Evolutionary conservation across 2,113 vertebrate species (phyloP).

Genomic region (Chrysemys picta): DNA sequence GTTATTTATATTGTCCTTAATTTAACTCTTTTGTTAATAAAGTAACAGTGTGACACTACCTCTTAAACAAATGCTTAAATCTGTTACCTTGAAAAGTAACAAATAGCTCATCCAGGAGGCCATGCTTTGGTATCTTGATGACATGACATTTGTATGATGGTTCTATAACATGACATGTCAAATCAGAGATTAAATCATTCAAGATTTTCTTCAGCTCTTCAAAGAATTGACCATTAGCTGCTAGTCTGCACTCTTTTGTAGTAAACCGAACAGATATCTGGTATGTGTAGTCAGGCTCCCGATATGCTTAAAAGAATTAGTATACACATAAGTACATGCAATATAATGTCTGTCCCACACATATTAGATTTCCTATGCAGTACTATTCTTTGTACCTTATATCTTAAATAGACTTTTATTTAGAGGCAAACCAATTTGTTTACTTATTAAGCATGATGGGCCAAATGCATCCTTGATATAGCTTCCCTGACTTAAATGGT

Average conservation of each 20-base stretch:
- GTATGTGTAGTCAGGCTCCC: slow-evolving; percentile 78
- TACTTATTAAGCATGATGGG: not conserved
- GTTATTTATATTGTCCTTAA: accelerated
- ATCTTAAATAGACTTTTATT: not conserved
- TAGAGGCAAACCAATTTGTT: not conserved
- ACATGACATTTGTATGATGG: slow-evolving; percentile 71
- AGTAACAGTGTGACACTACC: not conserved
- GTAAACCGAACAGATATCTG: slow-evolving; percentile 69
- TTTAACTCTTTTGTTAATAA: not conserved
- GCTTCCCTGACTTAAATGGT: not conserved
- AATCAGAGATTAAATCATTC: slow-evolving; percentile 60
- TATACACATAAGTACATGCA: not conserved
- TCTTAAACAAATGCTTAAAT: not conserved
- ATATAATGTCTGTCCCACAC: not conserved
- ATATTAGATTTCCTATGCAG: not conserved
- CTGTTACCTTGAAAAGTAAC: slow-evolving; percentile 77
- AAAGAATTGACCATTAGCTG: slow-evolving; percentile 59
- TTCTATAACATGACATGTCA: slow-evolving; percentile 64
- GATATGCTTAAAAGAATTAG: slow-evolving; percentile 65
- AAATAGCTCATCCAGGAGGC: slow-evolving; percentile 72
- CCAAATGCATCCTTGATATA: accelerated
- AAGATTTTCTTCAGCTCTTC: slow-evolving; percentile 58
- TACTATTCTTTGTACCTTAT: not conserved
- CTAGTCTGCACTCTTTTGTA: slow-evolving; percentile 53
- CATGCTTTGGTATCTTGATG: slow-evolving; percentile 48